These are phyloP conservation scores for Xestoiulus laeticollis DNA, from an alignment of 2,888 invertebrate genomes.

Conservation along the genomic window DNA sequence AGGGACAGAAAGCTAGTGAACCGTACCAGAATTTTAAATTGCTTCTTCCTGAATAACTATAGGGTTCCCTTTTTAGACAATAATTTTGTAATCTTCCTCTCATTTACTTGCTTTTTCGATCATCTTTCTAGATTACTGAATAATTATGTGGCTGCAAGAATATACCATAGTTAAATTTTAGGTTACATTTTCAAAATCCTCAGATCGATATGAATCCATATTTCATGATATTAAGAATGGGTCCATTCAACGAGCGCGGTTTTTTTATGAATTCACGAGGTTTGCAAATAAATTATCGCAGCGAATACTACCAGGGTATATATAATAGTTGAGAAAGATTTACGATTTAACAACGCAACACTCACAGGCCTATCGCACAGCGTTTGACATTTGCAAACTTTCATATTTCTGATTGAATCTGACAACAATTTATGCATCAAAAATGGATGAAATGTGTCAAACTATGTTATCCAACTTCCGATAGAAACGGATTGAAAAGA, in stretches of 20 bases:
- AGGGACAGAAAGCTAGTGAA: background rate
- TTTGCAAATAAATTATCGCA: slow-evolving; percentile 5
- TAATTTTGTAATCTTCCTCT: background rate
- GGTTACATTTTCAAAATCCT: background rate
- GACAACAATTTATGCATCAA: background rate
- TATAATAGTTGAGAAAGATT: background rate
- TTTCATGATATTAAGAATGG: background rate
- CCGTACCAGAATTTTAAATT: background rate
- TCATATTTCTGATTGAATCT: background rate
- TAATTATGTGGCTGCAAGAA: background rate
- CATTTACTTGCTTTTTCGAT: background rate
- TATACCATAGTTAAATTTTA: background rate
- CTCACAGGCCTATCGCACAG: background rate
- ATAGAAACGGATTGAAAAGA: background rate
- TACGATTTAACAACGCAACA: background rate
- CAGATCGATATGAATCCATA: background rate
- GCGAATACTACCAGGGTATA: background rate
- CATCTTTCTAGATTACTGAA: background rate
- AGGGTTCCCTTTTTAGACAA: background rate
- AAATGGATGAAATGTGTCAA: background rate
- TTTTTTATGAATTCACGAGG: background rate
- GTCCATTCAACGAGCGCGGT: background rate
- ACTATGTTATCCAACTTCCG: background rate
- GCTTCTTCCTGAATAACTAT: background rate
- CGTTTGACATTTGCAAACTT: slow-evolving; percentile 1